Conservation (phyloP, 1,140 invertebrate genomes). For the Mycetomoellerius zeteki region DNA sequence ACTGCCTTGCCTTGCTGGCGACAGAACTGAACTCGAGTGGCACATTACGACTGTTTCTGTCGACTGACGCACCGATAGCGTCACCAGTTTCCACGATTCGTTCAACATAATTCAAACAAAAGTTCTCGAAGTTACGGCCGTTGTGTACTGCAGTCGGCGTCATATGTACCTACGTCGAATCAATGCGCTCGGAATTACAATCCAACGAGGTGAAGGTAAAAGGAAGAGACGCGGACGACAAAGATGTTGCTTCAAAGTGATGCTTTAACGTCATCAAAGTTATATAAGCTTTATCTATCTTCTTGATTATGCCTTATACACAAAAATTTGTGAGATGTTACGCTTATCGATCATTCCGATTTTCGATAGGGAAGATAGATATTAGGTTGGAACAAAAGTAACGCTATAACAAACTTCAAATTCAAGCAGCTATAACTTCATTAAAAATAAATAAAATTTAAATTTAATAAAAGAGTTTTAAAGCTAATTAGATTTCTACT, state of each 20-base stretch:
- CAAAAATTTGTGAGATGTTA: background rate
- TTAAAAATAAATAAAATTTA: no score
- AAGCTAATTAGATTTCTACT: no score
- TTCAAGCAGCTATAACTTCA: no score
- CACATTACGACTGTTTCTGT: slow-evolving; percentile 61
- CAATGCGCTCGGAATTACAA: slow-evolving; percentile 57
- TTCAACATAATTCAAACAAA: slow-evolving; percentile 75
- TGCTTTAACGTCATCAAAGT: slow-evolving; percentile 6
- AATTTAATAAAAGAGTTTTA: no score
- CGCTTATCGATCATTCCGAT: background rate
- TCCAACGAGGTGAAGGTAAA: slow-evolving; percentile 59
- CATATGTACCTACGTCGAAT: slow-evolving; percentile 48
- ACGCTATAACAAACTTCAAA: no score
- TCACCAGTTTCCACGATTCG: slow-evolving; percentile 72
- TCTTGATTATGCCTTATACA: background rate
- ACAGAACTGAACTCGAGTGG: slow-evolving; percentile 61
- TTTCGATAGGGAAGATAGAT: background rate
- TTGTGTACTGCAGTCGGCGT: slow-evolving; percentile 61
- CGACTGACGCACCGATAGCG: slow-evolving; percentile 74
- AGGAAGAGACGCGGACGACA: slow-evolving; percentile 8
- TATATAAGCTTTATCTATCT: background rate
- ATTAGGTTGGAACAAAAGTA: background rate
- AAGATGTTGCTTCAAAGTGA: slow-evolving; percentile 24
- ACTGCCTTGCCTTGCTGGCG: slow-evolving; percentile 55
- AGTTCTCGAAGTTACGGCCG: slow-evolving; percentile 72